A percentile compares a stretch with the other conserved stretches of the same genome.
These are phyloP conservation scores for Scolanthus callimorphus DNA, from an alignment of 92 coral and sea anemone genomes.

Conservation along the genomic window DNA sequence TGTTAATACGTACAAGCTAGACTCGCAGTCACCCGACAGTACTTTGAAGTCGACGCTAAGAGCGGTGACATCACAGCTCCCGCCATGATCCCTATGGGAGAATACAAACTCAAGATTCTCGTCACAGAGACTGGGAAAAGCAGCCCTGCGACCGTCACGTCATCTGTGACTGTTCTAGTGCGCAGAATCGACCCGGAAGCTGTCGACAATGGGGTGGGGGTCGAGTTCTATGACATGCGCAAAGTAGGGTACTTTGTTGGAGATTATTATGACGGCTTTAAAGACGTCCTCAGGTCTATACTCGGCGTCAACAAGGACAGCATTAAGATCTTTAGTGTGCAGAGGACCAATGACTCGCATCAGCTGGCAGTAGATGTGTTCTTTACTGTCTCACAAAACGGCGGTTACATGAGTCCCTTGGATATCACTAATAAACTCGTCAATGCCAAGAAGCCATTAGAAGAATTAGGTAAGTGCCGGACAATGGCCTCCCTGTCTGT, in stretches of 20 bases:
- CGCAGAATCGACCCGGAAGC: constrained; percentile 46
- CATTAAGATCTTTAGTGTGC: constrained; percentile 65
- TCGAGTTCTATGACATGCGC: constrained; percentile 57
- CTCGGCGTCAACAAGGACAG: constrained; percentile 31
- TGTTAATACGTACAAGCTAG: constrained; percentile 49
- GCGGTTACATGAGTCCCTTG: constrained; percentile 23
- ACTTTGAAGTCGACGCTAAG: constrained; percentile 27
- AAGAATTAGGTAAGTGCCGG: constrained; percentile 46
- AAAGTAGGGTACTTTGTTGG: constrained; percentile 53
- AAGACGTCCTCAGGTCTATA: constrained; percentile 12
- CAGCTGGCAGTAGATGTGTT: constrained; percentile 47
- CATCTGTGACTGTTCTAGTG: constrained; percentile 40
- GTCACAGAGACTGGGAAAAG: constrained; percentile 21
- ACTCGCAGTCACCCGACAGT: constrained; percentile 18
- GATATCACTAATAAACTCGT: constrained; percentile 32
- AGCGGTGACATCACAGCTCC: constrained; percentile 48
- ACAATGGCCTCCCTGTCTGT: no score
- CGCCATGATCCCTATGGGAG: constrained; percentile 37
- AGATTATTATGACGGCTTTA: constrained; percentile 48
- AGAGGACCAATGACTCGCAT: constrained; percentile 36
- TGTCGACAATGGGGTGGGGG: constrained; percentile 58
- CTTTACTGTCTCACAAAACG: constrained; percentile 45
- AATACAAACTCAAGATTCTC: constrained; percentile 36
- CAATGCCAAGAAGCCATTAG: constrained; percentile 20
- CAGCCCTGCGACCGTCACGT: constrained; percentile 43